Base-by-base conservation (phyloP, 1,140 invertebrate genomes). In the Heliconius congener region DNA sequence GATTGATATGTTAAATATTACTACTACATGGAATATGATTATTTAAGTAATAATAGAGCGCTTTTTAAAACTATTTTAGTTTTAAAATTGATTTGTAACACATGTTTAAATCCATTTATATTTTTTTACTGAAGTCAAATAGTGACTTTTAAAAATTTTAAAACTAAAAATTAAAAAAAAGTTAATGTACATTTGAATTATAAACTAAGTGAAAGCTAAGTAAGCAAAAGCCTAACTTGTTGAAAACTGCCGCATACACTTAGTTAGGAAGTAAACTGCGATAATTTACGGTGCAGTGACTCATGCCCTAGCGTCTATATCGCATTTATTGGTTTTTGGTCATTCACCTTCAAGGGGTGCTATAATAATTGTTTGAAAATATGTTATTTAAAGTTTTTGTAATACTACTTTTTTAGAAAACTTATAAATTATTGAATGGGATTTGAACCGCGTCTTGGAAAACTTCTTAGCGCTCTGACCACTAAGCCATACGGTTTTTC, bases 271-370 rank as follows among this genome's bases (percentile, higher is more conserved):
- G 83, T 80, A 76, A 83, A 78, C 78, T 86, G 83, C 83, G 82
- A 83, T 86, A 87, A 87, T 86, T 66, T 85, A 82, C 80, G 81
- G 77, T 82, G 81, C 80, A 82, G 55, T 88, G 86, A 88, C 79
- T 88, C 86, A 88, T 85, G 23, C 60, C 60, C 60, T 30, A 66
- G 60, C 60, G 60, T 66, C 75, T 80, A 72, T 79, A 80, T 82
- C 76, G 80, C 79, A 87, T 83, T 83, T 84, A 85, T 87, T 83
- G 82, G 82, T 81, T 83, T 82, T 82, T 82, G 86, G 84, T 84
- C 86, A 77, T 84, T 87, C 81, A 87, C 81, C 87, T 81, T 81
- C 50, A 72, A 78, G 79, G 85, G 84, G 82, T 87, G 86, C 84
- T 84, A 77, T 37, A 37, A 23, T 16, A 13, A 66, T 66, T 66